Conservation (phyloP, 2,113 vertebrate genomes). For the Stomatorhinus ivindoensis region DNA sequence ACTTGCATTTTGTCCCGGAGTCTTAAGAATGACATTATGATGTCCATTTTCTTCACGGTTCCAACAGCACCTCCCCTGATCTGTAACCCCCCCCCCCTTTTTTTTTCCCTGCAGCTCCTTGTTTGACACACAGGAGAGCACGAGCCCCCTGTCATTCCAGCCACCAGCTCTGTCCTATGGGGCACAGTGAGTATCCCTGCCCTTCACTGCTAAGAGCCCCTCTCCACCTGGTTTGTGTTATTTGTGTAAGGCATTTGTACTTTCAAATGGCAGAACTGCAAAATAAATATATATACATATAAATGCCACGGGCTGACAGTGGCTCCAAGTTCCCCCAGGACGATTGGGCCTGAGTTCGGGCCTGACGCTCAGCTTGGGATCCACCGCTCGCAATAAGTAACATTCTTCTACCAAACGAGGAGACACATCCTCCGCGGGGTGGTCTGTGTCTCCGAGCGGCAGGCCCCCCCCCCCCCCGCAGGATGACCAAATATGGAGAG, state of each 20-base stretch:
- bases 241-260: not conserved
- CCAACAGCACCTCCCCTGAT: not conserved
- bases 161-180: constrained; percentile 86
- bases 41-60: not conserved
- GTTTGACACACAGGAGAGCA: constrained; percentile 66
- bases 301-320: not conserved
- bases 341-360: too few species aligned
- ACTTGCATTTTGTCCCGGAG: not conserved
- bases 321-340: too few species aligned
- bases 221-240: not conserved
- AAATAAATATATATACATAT: not conserved
- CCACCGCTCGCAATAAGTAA: not conserved
- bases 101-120: constrained; percentile 64
- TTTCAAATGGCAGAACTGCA: not conserved
- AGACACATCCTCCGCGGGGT: not conserved
- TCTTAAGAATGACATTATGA: not conserved
- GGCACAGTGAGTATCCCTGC: constrained; percentile 74
- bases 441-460: not conserved
- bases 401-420: not conserved
- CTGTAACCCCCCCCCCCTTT: too few species aligned
- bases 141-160: constrained; percentile 79
- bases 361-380: constrained; percentile 1
- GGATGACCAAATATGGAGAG: constrained; percentile 45
- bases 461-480: not conserved
- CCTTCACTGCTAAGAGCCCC: not conserved